phyloP scores from a whole-genome alignment of 2,888 invertebrate species.

The Polietes domitor region DNA sequence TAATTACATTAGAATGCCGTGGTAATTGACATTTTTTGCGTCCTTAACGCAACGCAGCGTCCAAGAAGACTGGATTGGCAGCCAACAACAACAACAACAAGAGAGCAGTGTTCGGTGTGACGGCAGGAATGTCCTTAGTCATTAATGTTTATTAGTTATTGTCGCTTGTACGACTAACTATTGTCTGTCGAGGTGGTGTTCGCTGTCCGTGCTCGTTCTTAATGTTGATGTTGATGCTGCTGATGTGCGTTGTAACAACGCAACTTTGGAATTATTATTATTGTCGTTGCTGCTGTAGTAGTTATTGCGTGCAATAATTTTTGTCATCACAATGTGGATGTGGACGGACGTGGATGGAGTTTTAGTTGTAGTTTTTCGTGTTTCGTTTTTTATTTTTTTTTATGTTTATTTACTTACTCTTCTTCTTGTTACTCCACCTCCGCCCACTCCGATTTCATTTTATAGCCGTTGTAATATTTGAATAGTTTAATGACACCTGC shows the following conservation, averaged over 20 bases:
- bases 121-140: constrained; percentile 10
- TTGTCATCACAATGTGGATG: background rate
- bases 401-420: constrained; percentile 8
- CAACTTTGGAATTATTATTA: constrained; percentile 9
- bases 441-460: background rate
- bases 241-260: constrained; percentile 5
- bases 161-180: background rate
- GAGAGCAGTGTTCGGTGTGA: background rate
- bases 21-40: constrained; percentile 5
- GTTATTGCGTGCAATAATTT: constrained; percentile 1
- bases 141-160: constrained; percentile 29
- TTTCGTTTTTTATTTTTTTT: background rate
- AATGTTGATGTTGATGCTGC: background rate
- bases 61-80: constrained; percentile 28
- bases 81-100: background rate
- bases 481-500: constrained; percentile 52
- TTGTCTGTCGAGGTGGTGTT: too few species aligned
- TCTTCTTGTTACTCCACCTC: background rate
- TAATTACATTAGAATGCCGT: constrained; percentile 38
- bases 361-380: background rate
- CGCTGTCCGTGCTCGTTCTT: too few species aligned
- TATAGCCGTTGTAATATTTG: constrained; percentile 29
- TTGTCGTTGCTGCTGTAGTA: constrained; percentile 9
- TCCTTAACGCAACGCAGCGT: constrained; percentile 23
- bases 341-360: background rate